phyloP scores from a whole-genome alignment of 2,888 invertebrate species.

The Hoplodrina blanda region DNA sequence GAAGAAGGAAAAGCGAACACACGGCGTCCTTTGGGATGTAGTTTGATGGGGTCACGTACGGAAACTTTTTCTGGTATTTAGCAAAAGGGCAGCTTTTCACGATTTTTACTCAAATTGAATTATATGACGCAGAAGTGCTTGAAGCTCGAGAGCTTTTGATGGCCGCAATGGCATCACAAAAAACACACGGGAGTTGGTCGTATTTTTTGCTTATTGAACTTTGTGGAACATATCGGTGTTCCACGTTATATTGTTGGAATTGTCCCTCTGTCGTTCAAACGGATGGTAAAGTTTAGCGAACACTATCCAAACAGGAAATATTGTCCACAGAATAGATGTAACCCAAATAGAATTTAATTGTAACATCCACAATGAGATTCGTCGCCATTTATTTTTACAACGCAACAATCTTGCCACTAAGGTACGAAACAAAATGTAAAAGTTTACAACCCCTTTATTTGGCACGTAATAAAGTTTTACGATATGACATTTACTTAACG shows the following conservation, averaged over 20 bases:
- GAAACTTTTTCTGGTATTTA: slow-evolving; percentile 86
- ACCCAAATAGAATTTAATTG: slow-evolving; percentile 59
- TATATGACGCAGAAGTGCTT: slow-evolving; percentile 66
- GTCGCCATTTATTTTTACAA: slow-evolving; percentile 72
- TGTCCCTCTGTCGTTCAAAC: slow-evolving; percentile 1
- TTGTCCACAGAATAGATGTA: slow-evolving; percentile 24
- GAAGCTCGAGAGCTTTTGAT: slow-evolving; percentile 52
- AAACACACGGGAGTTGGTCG: slow-evolving; percentile 25
- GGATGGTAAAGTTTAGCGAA: neutral
- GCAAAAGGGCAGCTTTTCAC: slow-evolving; percentile 74
- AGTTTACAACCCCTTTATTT: slow-evolving; percentile 87
- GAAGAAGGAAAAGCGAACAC: slow-evolving; percentile 71
- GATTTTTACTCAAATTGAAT: slow-evolving; percentile 78
- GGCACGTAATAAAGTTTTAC: slow-evolving; percentile 89
- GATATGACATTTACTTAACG: slow-evolving; percentile 87
- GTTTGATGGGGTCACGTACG: slow-evolving; percentile 86
- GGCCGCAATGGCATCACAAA: slow-evolving; percentile 48
- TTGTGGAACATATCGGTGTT: slow-evolving; percentile 3
- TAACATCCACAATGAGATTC: slow-evolving; percentile 47
- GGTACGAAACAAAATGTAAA: slow-evolving; percentile 82
- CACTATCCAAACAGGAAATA: slow-evolving; percentile 22
- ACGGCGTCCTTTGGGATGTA: slow-evolving; percentile 71
- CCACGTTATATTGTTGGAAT: slow-evolving; percentile 8
- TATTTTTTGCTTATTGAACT: slow-evolving; percentile 21
- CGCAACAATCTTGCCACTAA: slow-evolving; percentile 79